Evolutionary conservation across 2,888 invertebrate genomes (phyloP), one percentile per base, ranked within the genome.

Genomic region (Acleris cristana): DNA sequence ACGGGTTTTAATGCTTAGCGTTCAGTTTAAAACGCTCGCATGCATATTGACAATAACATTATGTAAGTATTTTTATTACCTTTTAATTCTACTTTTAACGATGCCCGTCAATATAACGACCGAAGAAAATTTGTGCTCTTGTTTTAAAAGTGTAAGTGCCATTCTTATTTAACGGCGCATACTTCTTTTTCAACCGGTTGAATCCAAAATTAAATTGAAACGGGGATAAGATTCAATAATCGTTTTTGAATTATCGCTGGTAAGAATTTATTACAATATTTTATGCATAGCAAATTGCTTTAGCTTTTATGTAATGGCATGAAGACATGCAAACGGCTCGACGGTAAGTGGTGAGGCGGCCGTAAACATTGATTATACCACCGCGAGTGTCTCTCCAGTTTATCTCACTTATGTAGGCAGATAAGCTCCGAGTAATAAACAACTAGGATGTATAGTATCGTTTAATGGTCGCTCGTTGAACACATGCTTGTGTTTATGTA

Each of bases 211-310:
- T n/a, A 48, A 23, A 53, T 58, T 34, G 10, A 7, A 26, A 26
- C 45, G 23, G 58, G 23, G 23, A 58, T 48, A 18, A 66, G 55
- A 52, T 52, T 62, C 61, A 57, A 66, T 52, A 30, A 66, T 57
- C 61, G 52, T 62, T 66, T 66, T 52, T 66, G 61, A 66, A 66
- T 62, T 56, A 62, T 61, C 30, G 52, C 45, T 52, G 57, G 34
- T 66, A 62, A 66, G 61, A 66, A 62, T 63, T 67, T 67, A 67
- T 67, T 67, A 63, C 62, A 40, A 67, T 67, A 63, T 67, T 67
- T 67, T 67, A 67, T 67, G 63, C 62, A 49, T 58, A 67, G 62
- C 67, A 67, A 67, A 67, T 67, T 63, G 67, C 67, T 49, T 62
- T 44, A 57, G 67, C 57, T 58, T 57, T 63, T 63, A 67, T 58